Percentiles rank a stretch among this genome's conserved stretches.
These are phyloP conservation scores for Monopterus albus DNA, from an alignment of 2,113 vertebrate species.

Conservation along the genomic window DNA sequence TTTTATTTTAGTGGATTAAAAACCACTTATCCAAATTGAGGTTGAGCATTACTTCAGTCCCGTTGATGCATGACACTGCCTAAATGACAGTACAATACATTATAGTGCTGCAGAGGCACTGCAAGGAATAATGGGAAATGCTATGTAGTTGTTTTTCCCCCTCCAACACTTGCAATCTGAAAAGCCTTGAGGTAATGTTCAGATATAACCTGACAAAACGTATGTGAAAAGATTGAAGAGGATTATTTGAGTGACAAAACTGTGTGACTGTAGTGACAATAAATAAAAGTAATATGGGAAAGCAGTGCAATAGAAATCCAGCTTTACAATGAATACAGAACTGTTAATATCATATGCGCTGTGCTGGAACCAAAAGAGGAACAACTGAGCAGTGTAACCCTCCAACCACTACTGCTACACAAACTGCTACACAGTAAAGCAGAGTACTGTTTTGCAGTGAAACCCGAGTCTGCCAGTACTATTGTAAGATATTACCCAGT, in stretches of 20 bases:
- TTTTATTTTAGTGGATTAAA: conserved; percentile 61
- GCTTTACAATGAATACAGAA: conserved; percentile 9
- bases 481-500: too few species aligned
- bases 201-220: conserved; percentile 21
- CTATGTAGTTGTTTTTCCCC: conserved; percentile 8
- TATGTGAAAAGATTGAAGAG: not conserved
- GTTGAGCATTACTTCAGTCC: conserved; percentile 28
- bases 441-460: conserved; percentile 8
- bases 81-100: conserved; percentile 29
- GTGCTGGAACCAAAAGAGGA: conserved; percentile 12
- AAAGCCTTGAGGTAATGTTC: conserved; percentile 24
- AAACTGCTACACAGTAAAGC: not conserved
- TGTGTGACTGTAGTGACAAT: not conserved
- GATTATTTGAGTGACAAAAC: not conserved
- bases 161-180: conserved; percentile 36
- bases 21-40: conserved; percentile 67
- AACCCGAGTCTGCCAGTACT: too few species aligned
- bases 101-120: conserved; percentile 23
- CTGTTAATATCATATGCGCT: conserved; percentile 16
- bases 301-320: not conserved
- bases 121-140: too few species aligned
- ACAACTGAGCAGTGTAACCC: conserved; percentile 1
- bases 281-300: not conserved
- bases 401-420: conserved; percentile 1
- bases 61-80: conserved; percentile 51